Base-by-base conservation (phyloP, 2,888 invertebrate species). In the Gerris lacustris region DNA sequence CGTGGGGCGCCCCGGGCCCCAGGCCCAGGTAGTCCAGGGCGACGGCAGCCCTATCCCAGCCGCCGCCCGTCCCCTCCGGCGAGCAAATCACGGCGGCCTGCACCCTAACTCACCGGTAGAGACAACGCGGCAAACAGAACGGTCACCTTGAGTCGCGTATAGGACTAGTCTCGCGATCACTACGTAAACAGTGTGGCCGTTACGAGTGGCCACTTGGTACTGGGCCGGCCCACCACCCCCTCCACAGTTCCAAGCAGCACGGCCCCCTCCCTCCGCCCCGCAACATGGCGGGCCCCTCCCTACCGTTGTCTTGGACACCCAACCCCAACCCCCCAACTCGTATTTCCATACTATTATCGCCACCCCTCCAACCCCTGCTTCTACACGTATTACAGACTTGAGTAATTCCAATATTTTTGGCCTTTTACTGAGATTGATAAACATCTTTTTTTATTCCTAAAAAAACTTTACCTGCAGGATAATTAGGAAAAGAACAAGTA, bases 121-220 rank as follows among this genome's bases (percentile, higher is more conserved):
- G 55, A 55, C 9, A 55, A 9, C 15, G 55, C 55, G 55, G 31
- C 31, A 31, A 31, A 31, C 31, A 31, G 31, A 31, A 31, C 31
- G 31, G 31, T 31, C 31, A 31, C 31, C 31, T 31, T 31, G 31
- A 31, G 31, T 31, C 31, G 31, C 31, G 31, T 31, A 31, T 31
- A 31, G 31, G 31, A 31, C 31, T 31, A 31, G 31, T 31, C 31
- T 31, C 31, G 31, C 31, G 31, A 31, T 31, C 31, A 31, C 31
- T 31, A 31, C 31, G 31, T 31, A 31, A 31, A 31, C 31, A 31
- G 31, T 31, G 31, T 31, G 31, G 15, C 77, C 77, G 79, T 77
- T 77, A 77, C 78, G 75, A 77, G 78, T 77, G 76, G 77, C 77
- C 78, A 75, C 69, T 77, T 76, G 73, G 75, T 71, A 73, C 76